Percentiles rank a stretch among this genome's conserved stretches.
phyloP scores from a whole-genome alignment of 1,140 invertebrate species.

The Drosophila auraria region DNA sequence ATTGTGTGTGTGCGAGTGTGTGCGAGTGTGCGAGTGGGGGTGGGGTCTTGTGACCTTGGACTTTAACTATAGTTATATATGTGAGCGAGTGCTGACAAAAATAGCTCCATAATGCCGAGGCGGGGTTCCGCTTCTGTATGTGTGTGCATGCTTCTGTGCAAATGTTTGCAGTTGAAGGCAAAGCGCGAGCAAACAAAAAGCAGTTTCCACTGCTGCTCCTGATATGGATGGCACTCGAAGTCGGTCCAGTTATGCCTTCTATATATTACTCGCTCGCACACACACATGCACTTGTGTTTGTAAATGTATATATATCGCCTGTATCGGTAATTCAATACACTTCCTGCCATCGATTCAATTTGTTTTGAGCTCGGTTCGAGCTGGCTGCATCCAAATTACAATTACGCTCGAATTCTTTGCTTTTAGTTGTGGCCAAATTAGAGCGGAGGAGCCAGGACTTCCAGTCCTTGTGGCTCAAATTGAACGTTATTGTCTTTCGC shows the following conservation, averaged over 20 bases:
- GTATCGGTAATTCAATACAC: conserved; percentile 58
- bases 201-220: conserved; percentile 48
- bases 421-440: conserved; percentile 37
- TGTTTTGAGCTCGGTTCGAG: conserved; percentile 38
- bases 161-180: conserved; percentile 70
- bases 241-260: conserved; percentile 40
- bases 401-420: conserved; percentile 60
- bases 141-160: background rate
- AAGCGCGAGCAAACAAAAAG: conserved; percentile 61
- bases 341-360: conserved; percentile 51
- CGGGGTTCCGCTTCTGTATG: background rate
- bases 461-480: conserved; percentile 58
- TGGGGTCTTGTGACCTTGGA: conserved; percentile 45
- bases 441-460: conserved; percentile 5
- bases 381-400: conserved; percentile 72
- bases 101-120: conserved; percentile 69
- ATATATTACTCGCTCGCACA: background rate
- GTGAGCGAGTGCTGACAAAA: conserved; percentile 57
- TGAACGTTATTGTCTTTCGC: conserved; percentile 63
- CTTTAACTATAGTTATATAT: conserved; percentile 45
- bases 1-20: conserved; percentile 11
- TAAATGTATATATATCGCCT: background rate
- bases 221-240: conserved; percentile 71
- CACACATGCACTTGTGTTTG: background rate
- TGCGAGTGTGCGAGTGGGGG: background rate